Conservation (phyloP, 2,888 invertebrate genomes). For the Drosophila macrospina region DNA sequence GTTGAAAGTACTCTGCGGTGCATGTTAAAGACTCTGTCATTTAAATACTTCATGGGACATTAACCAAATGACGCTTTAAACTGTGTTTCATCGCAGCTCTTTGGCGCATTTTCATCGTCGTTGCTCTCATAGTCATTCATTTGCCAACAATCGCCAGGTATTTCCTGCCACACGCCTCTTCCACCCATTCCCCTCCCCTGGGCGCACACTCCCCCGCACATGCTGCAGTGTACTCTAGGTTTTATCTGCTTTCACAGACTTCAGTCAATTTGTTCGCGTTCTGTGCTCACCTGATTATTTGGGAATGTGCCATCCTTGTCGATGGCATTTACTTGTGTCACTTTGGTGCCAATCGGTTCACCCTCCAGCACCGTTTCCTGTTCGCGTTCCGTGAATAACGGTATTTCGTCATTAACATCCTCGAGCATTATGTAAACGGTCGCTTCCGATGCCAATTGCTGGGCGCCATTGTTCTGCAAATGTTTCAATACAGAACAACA, state of each 20-base stretch:
- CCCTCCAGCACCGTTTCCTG: conserved; percentile 98
- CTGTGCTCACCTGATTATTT: conserved; percentile 92
- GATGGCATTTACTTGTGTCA: conserved; percentile 97
- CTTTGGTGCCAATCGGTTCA: conserved; percentile 97
- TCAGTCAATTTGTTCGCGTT: conserved; percentile 20
- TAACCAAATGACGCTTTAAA: conserved; percentile 46
- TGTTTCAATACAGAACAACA: conserved; percentile 2
- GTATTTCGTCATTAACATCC: conserved; percentile 99
- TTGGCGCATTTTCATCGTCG: conserved; percentile 7
- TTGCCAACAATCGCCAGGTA: conserved; percentile 62
- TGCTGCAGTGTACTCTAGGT: too few species aligned
- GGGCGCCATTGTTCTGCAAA: conserved; percentile 95
- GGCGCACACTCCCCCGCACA: too few species aligned
- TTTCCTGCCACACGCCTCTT: conserved; percentile 37
- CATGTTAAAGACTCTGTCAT: background rate
- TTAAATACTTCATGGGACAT: conserved; percentile 29
- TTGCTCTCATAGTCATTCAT: conserved; percentile 52
- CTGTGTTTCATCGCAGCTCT: background rate
- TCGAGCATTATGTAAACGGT: conserved; percentile 97
- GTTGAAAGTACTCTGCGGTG: too few species aligned
- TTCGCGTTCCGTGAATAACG: conserved; percentile 96
- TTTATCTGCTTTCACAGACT: conserved; percentile 1
- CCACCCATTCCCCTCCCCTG: conserved; percentile 16
- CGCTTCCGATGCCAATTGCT: conserved; percentile 97
- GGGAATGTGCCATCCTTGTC: conserved; percentile 98